phyloP scores from a whole-genome alignment of 2,797 vertebrate genomes.

The Micromesistius poutassou region DNA sequence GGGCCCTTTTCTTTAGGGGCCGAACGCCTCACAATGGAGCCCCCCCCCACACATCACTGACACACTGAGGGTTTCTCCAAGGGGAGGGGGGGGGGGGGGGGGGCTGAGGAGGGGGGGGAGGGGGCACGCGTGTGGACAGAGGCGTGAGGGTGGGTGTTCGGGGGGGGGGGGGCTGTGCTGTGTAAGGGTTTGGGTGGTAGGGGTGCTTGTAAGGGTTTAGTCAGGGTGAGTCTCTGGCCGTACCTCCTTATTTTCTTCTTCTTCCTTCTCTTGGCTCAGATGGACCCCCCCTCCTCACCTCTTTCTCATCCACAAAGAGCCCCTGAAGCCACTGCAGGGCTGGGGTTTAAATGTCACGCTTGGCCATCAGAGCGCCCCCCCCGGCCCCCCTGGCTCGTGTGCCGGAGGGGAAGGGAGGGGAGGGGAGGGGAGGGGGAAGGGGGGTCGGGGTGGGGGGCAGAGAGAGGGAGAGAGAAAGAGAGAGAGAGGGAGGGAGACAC shows the following conservation, averaged over 20 bases:
- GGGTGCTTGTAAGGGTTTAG: conserved; percentile 35
- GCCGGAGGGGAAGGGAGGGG: conserved; percentile 56
- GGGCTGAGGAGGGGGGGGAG: conserved; percentile 16
- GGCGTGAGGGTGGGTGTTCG: conserved; percentile 8
- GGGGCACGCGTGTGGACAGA: conserved; percentile 29
- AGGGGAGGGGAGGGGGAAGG: not conserved
- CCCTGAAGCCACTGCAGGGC: conserved; percentile 67
- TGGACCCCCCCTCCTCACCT: conserved; percentile 50
- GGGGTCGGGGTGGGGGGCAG: conserved; percentile 20
- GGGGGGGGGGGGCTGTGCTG: conserved; percentile 21
- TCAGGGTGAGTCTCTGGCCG: conserved; percentile 56
- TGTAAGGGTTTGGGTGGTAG: conserved; percentile 37
- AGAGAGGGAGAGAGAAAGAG: conserved; percentile 41
- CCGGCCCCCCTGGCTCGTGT: conserved; percentile 64
- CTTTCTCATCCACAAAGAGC: conserved; percentile 50
- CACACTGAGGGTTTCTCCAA: conserved; percentile 57
- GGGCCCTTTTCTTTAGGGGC: conserved; percentile 67
- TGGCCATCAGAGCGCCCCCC: conserved; percentile 67
- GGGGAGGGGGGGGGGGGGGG: conserved; percentile 15
- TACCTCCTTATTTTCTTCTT: conserved; percentile 45
- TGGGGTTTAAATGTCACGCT: conserved; percentile 79
- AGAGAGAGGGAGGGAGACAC: conserved; percentile 63
- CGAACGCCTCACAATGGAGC: conserved; percentile 64
- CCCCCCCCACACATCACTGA: conserved; percentile 19
- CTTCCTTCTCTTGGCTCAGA: conserved; percentile 58